Base-by-base conservation (phyloP, 2,113 vertebrate genomes). In the Rutilus rutilus region DNA sequence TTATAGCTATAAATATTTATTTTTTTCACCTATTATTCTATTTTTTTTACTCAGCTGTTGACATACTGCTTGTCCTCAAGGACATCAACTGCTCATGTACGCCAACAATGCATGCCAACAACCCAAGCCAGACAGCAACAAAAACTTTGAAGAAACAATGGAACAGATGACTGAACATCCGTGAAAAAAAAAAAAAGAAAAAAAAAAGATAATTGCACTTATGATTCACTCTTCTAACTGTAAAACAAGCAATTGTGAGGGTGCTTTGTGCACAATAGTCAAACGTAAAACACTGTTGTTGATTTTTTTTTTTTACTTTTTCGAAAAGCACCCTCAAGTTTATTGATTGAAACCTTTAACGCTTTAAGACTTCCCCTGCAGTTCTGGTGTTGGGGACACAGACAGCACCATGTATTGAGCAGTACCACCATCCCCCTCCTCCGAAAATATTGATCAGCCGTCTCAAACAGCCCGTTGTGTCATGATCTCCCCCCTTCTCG, bases 141-240 rank as follows among this genome's bases (percentile, higher is more conserved):
- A 73, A 83, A 69, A 52, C n/a, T 64, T 76, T 62, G 42, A 42
- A 90, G 92, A 92, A 86, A 92, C 87, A 92, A 92, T 88, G 81
- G 89, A 78, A 92, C 89, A 91, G 67, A 93, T 92, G 90, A 93
- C 94, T 95, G 92, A 92, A 94, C 83, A 92, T 91, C 87, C 27
- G 92, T 89, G n/a, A 79, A 60, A 59, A 3, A 59, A 92, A 92
- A 92, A 79, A 60, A 57, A 1, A 1, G 23, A 30, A 30, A 92
- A 92, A 92, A 89, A 91, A 92, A 94, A 95, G 94, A 96, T 99
- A 99, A 99, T 99, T 99, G 98, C 98, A 99, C 98, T 99, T 99
- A 95, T 94, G 92, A 94, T 93, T 92, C 90, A 92, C 92, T 94
- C 69, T 71, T 86, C 69, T 39, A 67, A 93, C 90, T 94, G 91